Evolutionary conservation across 1,140 invertebrate genomes (phyloP), one percentile per base, ranked within the genome.

Genomic region (Cyphomyrmex costatus): DNA sequence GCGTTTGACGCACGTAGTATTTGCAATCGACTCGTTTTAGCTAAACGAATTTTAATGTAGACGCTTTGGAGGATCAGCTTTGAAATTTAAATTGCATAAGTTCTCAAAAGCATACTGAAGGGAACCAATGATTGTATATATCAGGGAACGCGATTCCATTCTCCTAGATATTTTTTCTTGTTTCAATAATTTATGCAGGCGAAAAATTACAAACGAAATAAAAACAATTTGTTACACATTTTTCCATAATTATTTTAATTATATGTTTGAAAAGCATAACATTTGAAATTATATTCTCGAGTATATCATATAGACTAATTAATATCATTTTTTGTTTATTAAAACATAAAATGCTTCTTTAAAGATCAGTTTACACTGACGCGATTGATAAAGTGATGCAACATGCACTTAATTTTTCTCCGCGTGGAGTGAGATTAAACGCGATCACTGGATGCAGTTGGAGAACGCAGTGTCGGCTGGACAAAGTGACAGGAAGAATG

Each of bases 21-120:
- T 77, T 42, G 70, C 51, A 70, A 89, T 89, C 86, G 58, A 77
- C 42, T 80, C 51, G 87, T n/a, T 65, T 46, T 46, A 49, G 60
- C 56, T 70, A 56, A 88, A 89, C 88, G 84, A 89, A 84, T 78
- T 86, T 89, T 89, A 85, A 89, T 58, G 74, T 36, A n/a, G 46
- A 27, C 58, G n/a, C 42, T 79, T 80, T 80, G 77, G 63, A 79
- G 49, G 30, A 56, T 71, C 71, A 36, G 58, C 53, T 85, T 85
- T 85, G 24, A 77, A 77, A 85, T 85, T 63, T 61, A 85, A 77
- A 60, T 63, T 61, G 56, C 24, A 14, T 63, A 63, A 85, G 60
- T 63, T 3, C 33, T 14, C 8, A 21, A 12, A 66, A 61, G 63
- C 5, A 66, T 14, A 36, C 12, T 0, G 70, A 21, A 24, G 6